Base-by-base conservation (phyloP, 2,888 invertebrate genomes). In the Microctonus aethiopoides region DNA sequence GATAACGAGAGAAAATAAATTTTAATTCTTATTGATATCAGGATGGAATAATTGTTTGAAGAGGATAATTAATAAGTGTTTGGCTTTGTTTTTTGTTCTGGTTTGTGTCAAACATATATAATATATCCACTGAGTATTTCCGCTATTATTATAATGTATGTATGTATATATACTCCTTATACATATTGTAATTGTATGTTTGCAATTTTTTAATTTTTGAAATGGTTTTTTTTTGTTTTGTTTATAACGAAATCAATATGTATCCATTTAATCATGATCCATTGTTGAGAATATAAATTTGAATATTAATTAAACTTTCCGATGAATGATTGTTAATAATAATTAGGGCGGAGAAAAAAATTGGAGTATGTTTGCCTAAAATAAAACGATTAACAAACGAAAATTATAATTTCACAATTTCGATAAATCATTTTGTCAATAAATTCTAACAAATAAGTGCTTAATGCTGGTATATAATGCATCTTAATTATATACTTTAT, bases 361-460 rank as follows among this genome's bases (percentile, higher is more conserved):
- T 24, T 26, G 22, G 51, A 51, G n/a, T 71, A 29, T 16, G 29
- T 63, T 52, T 39, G 32, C 29, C 10, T 54, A 24, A 51, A 62
- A 63, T 59, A 39, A 67, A n/a, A 62, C 60, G 63, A 66, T 68
- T 71, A 71, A 39, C 39, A 39, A 39, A 39, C 1, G 10, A 10
- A n/a, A 39, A 39, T 11, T 13, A 5, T n/a, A n/a, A 39, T 0
- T 69, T 69, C 66, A 74, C 61, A 61, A 72, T 69, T 73, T 64
- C 68, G 70, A 75, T 74, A 67, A 74, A 74, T 70, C 68, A 67
- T 72, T 69, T 71, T 71, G 65, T 72, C 71, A 71, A 16, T 3
- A 39, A 32, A 39, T 36, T 11, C 11, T 36, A 36, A 36, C 11
- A 11, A 36, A 9, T 36, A 7, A 36, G 11, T 36, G 36, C 36